Base-by-base conservation (phyloP, 2,888 invertebrate species). In the Caenorhabditis sulstoni region DNA sequence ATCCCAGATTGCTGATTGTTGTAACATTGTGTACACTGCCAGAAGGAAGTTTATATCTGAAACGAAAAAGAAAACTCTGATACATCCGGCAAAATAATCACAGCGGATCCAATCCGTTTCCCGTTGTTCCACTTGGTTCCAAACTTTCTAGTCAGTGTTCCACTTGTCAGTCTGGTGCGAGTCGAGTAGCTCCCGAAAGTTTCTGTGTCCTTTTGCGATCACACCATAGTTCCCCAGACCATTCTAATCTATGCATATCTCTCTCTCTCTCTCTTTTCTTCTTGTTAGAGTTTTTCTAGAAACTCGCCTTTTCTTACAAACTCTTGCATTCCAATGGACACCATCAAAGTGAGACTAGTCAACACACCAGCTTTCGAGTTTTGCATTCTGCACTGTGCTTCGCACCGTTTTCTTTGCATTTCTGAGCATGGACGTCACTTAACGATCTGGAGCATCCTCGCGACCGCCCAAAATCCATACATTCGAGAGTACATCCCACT, bases 401-500 rank as follows among this genome's bases (percentile, higher is more conserved):
- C 22, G 23, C 23, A 66, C 65, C 59, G 52, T 74, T 74, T 74
- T 74, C 74, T 12, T 66, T 74, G 74, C 74, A 74, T 74, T 74
- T 66, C 20, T 74, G 18, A 74, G 35, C 55, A 66, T 45, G 22
- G 59, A 61, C 59, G 59, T 61, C 74, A 65, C 52, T 47, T 61
- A 74, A 59, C 59, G 59, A 55, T 57, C 45, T 16, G 29, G 58
- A 44, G 44, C 29, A 50, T 45, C 39, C 18, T 59, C 52, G 39
- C 44, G 22, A n/a, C 50, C 18, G 39, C 49, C 16, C 59, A 45
- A 74, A 61, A 59, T 66, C 66, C 59, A 66, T 74, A 66, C 74
- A 74, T 74, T 65, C 74, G 65, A 65, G 65, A 66, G 66, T 74
- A 61, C 74, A 66, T 59, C 65, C 66, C 52, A 74, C 74, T 74